Conservation (phyloP, 2,113 vertebrate species). For the Eulemur macaco region DNA sequence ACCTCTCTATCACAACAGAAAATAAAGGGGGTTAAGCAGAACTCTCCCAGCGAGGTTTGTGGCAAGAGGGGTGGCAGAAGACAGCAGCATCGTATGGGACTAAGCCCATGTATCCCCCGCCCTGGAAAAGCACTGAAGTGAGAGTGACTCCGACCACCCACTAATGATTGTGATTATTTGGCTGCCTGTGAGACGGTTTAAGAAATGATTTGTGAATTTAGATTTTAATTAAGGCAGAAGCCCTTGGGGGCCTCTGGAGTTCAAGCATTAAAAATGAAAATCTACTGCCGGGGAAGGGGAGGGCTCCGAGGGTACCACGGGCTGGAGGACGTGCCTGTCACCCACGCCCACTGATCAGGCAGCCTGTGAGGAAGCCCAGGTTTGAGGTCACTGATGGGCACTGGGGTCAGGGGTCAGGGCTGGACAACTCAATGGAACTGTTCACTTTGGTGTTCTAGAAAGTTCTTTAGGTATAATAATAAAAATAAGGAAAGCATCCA, state of each 20-base stretch:
- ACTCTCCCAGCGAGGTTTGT: neutral
- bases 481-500: neutral
- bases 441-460: neutral
- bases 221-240: constrained; percentile 84
- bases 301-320: constrained; percentile 59
- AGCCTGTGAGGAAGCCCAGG: constrained; percentile 25
- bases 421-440: neutral
- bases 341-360: constrained; percentile 51
- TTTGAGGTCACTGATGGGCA: neutral
- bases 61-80: constrained; percentile 34
- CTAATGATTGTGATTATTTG: constrained; percentile 78
- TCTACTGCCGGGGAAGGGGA: constrained; percentile 70
- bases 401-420: neutral
- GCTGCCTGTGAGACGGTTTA: constrained; percentile 80
- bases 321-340: constrained; percentile 39
- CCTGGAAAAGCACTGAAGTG: constrained; percentile 60
- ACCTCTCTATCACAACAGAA: neutral
- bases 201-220: constrained; percentile 84
- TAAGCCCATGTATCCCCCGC: neutral
- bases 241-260: constrained; percentile 75
- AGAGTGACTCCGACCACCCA: constrained; percentile 73
- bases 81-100: neutral
- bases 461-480: neutral
- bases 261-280: constrained; percentile 74
- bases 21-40: neutral